Evolutionary conservation across 1,140 invertebrate species (phyloP).

Genomic region (Goniozus legneri): DNA sequence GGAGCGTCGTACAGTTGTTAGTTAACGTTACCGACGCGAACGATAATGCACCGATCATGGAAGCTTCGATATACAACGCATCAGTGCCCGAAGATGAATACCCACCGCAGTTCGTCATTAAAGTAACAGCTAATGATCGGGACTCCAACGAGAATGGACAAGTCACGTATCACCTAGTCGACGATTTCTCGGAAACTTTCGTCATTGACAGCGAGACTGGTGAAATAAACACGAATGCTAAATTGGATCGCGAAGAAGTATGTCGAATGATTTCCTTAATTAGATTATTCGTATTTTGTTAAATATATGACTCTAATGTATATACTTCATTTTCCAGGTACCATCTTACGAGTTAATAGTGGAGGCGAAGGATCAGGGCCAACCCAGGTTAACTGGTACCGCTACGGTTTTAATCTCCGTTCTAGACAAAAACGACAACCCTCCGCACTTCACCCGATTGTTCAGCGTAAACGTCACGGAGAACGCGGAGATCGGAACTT

Average conservation of each 20-base stretch:
- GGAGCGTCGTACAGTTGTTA: conserved; percentile 71
- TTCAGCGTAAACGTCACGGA: conserved; percentile 95
- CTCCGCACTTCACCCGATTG: conserved; percentile 85
- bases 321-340: conserved; percentile 42
- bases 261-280: background rate
- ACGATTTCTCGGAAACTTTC: conserved; percentile 76
- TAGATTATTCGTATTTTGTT: background rate
- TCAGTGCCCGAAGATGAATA: conserved; percentile 82
- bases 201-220: conserved; percentile 76
- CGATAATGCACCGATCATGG: conserved; percentile 85
- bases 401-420: conserved; percentile 82
- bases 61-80: conserved; percentile 76
- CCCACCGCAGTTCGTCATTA: conserved; percentile 72
- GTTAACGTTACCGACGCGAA: conserved; percentile 89
- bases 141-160: conserved; percentile 86
- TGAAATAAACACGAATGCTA: conserved; percentile 78
- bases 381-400: conserved; percentile 75
- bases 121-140: conserved; percentile 77
- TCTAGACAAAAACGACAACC: conserved; percentile 92
- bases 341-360: conserved; percentile 79
- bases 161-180: conserved; percentile 73
- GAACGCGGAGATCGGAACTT: conserved; percentile 87
- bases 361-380: conserved; percentile 83
- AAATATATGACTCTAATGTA: background rate
- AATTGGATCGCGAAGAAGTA: conserved; percentile 81